Percentiles rank a stretch among this genome's conserved stretches.
These are phyloP conservation scores for Centropristis striata DNA, from an alignment of 2,113 vertebrate genomes.

Conservation along the genomic window DNA sequence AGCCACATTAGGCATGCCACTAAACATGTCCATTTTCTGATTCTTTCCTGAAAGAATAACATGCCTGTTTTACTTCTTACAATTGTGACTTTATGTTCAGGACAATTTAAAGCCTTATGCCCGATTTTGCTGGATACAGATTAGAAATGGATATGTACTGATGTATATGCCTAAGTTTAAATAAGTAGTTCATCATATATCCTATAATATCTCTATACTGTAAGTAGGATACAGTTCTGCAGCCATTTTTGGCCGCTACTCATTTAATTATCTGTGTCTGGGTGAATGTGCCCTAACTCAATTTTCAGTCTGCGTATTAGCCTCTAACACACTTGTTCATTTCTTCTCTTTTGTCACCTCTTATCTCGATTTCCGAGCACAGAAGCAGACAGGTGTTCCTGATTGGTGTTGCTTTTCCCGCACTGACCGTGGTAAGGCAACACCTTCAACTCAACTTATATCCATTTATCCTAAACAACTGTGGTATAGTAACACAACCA, in stretches of 20 bases:
- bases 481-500: slow-evolving; percentile 75
- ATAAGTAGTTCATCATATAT: no score
- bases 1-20: slow-evolving; percentile 14
- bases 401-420: slow-evolving; percentile 57
- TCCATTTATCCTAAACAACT: slow-evolving; percentile 78
- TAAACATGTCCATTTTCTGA: slow-evolving; percentile 17
- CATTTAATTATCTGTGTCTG: slow-evolving; percentile 1
- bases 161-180: no score
- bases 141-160: no score
- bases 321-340: slow-evolving; percentile 50
- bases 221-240: neutral
- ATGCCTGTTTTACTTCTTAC: neutral
- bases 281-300: slow-evolving; percentile 3
- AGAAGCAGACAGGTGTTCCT: slow-evolving; percentile 72
- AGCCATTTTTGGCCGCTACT: neutral
- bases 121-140: neutral
- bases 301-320: slow-evolving; percentile 21
- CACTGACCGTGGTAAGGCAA: slow-evolving; percentile 75
- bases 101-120: neutral
- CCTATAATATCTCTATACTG: neutral
- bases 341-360: slow-evolving; percentile 62
- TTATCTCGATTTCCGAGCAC: slow-evolving; percentile 68
- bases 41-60: slow-evolving; percentile 7
- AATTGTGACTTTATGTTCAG: neutral
- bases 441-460: slow-evolving; percentile 69